Evolutionary conservation across 1,140 invertebrate species (phyloP), one percentile per base, ranked within the genome.

Genomic region (Chelonus insularis): DNA sequence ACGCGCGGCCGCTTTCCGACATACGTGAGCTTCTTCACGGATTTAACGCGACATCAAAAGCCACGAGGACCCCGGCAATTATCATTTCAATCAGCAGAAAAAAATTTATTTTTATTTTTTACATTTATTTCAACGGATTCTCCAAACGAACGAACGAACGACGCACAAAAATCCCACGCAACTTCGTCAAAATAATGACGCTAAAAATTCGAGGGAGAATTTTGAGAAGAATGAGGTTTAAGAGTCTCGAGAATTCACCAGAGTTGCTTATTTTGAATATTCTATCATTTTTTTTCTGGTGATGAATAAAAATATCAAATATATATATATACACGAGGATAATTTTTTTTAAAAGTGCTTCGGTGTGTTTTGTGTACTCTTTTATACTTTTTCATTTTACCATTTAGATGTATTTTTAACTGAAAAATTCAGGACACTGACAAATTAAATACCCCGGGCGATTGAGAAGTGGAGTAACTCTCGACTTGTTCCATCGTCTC

Each of bases 401-500:
- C 4, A 36, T 2, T 39, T 29, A 7, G 25, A 29, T 55, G 52
- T 50, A 50, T 50, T 50, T 52, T 52, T 52, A 52, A 52, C 50
- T 36, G 6, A 52, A 52, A 52, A 52, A 52, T 52, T 52, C 50
- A 52, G 50, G 50, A 52, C 50, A 52, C 25, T 52, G 50, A 52
- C 41, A 43, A 43, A 43, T 43, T 43, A 16, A 43, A 43, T 32
- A 3, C 45, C 45, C 45, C 20, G 45, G 45, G 45, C 45, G 45
- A 48, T 48, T 32, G 48, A 51, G 48, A 34, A 25, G 14, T 55
- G 34, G 52, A 55, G 32, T 55, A 39, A 55, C 32, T 34, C 32
- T 23, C 48, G 48, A 51, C 25, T 55, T 37, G 52, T 55, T 37
- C 34, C 52, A 55, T 55, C 52, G 34, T 55, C 52, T 55, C 52